phyloP scores from a whole-genome alignment of 2,888 invertebrate species.

The Cheilosia impressa region DNA sequence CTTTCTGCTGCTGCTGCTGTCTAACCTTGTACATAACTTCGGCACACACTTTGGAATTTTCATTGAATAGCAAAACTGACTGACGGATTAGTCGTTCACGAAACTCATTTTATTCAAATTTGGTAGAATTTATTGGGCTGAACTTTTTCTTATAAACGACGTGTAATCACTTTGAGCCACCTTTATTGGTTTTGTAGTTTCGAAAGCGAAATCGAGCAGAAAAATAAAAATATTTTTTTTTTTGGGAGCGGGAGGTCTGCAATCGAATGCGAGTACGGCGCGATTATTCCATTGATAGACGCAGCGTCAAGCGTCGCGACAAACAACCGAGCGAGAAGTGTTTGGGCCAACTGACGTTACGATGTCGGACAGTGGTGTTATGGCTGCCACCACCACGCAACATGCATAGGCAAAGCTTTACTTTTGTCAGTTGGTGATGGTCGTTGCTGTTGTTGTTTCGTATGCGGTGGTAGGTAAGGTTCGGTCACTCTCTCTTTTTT shows the following conservation, averaged over 20 bases:
- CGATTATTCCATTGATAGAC: constrained; percentile 37
- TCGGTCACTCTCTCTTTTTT: constrained; percentile 70
- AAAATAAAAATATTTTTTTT: background rate
- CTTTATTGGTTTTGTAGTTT: constrained; percentile 46
- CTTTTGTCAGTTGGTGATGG: constrained; percentile 46
- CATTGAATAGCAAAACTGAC: constrained; percentile 10
- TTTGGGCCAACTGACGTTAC: constrained; percentile 70
- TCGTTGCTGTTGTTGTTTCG: constrained; percentile 19
- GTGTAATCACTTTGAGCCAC: constrained; percentile 18
- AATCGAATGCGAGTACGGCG: constrained; percentile 44
- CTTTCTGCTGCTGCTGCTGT: constrained; percentile 43
- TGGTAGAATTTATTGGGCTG: constrained; percentile 54
- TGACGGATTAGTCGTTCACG: constrained; percentile 48
- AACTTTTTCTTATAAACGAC: constrained; percentile 18
- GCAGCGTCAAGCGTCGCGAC: constrained; percentile 41
- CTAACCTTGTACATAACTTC: constrained; percentile 69
- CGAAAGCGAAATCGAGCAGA: constrained; percentile 61
- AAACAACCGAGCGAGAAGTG: constrained; percentile 65
- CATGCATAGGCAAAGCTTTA: constrained; percentile 55
- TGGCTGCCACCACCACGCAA: constrained; percentile 37
- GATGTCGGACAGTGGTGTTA: constrained; percentile 58
- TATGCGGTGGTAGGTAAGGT: constrained; percentile 59
- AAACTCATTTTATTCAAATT: constrained; percentile 61
- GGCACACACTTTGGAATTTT: constrained; percentile 63
- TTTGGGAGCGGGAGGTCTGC: constrained; percentile 54